Base-by-base conservation (phyloP, 2,113 vertebrate genomes). In the Menura novaehollandiae region DNA sequence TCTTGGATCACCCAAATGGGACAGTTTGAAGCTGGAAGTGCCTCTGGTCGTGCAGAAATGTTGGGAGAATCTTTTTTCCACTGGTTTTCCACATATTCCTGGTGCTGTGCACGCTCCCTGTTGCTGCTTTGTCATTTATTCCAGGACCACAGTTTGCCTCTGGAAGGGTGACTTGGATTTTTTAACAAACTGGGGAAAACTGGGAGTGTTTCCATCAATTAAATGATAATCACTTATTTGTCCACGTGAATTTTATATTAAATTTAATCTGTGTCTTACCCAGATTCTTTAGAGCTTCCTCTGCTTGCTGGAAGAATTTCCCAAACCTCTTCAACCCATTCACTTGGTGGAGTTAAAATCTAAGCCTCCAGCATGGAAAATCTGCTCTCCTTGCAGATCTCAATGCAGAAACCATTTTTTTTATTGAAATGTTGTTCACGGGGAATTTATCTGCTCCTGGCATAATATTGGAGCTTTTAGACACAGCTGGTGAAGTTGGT, bases 41-140 rank as follows among this genome's bases (percentile, higher is more conserved):
- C 83, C 80, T 78, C 71, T 85, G 81, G 78, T 1, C 0, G 8
- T 17, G 58, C 35, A 32, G 78, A 53, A 35, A 22, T 1, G 6
- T 9, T 13, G 35, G 41, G 60, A 71, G 35, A 15, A 5, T 41
- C 44, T 67, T 7, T 15, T 46, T 51, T 51, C 22, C 51, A 33
- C 79, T 69, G 69, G 0, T 75, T 78, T 89, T 44, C 68, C 44
- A 15, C 2, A 0, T 3, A 4, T 35, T 72, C 62, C 66, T 44
- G 52, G 11, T 46, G 4, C 49, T 15, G 1, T 35, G 13, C 7
- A 4, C 17, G 0, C 51, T 15, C 52, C 39, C 26, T 33, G 1
- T 5, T 56, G 41, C 30, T 66, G 1, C 13, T 41, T 41, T 41
- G 39, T 41, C 2, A 19, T 62, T 84, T 15, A 2, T 35, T 56